These are phyloP conservation scores for Microhierax caerulescens DNA, from an alignment of 2,797 vertebrate genomes.

Conservation along the genomic window DNA sequence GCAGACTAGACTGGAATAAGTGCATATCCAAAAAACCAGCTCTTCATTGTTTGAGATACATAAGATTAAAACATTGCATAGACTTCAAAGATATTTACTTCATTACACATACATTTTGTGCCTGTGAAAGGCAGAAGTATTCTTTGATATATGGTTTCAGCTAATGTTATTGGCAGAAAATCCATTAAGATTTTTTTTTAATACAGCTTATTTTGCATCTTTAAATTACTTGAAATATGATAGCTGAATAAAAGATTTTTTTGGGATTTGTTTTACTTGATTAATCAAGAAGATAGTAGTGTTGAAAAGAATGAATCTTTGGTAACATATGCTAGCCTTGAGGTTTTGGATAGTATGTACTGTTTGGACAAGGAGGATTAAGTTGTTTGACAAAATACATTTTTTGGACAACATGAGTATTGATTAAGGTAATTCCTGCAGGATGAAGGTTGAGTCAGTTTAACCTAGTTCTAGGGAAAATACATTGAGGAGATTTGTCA, in stretches of 20 bases:
- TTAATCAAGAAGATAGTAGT: neutral
- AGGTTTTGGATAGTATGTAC: neutral
- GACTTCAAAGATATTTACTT: neutral
- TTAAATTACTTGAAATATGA: neutral
- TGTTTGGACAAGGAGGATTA: neutral
- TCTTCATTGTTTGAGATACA: neutral
- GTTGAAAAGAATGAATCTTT: neutral
- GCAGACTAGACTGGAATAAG: neutral
- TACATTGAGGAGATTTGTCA: neutral
- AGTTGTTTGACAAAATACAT: neutral
- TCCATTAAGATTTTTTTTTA: neutral
- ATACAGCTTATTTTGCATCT: neutral
- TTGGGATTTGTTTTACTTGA: neutral
- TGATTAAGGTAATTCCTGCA: neutral
- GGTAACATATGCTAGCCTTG: fast-evolving
- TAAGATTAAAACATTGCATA: neutral
- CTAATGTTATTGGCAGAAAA: neutral
- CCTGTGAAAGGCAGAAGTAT: neutral
- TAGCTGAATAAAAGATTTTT: neutral
- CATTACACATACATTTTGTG: neutral
- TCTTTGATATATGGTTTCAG: neutral
- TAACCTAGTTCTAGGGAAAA: neutral
- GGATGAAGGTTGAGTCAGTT: neutral
- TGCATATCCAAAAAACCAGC: neutral
- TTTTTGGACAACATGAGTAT: neutral